phyloP scores from a whole-genome alignment of 1,140 invertebrate genomes.

The Drosophila hydei region DNA sequence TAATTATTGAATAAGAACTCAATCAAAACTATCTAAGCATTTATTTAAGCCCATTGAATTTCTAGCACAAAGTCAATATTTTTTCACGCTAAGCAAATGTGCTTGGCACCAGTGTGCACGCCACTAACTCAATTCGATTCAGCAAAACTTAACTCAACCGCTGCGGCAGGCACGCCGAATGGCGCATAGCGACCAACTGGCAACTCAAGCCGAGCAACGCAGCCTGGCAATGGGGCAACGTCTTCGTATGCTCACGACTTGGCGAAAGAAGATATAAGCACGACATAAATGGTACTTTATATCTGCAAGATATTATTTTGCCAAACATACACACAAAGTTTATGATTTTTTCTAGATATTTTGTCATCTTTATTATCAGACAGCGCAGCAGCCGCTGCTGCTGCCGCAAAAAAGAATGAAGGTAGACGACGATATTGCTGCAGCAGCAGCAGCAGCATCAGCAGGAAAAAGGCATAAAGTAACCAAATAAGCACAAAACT shows the following conservation, averaged over 20 bases:
- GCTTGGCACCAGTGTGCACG: constrained; percentile 24
- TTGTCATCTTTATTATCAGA: constrained; percentile 83
- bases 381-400: constrained; percentile 16
- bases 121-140: constrained; percentile 46
- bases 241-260: constrained; percentile 66
- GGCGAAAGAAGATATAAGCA: constrained; percentile 81
- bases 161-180: constrained; percentile 42
- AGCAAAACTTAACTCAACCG: constrained; percentile 33
- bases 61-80: background rate
- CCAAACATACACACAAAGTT: constrained; percentile 82
- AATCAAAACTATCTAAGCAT: too few species aligned
- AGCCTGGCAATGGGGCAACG: constrained; percentile 5
- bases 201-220: constrained; percentile 9
- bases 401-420: constrained; percentile 22
- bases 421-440: constrained; percentile 16
- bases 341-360: constrained; percentile 83
- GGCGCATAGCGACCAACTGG: constrained; percentile 37
- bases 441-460: constrained; percentile 13
- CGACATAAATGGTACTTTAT: constrained; percentile 83
- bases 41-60: background rate
- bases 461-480: constrained; percentile 69
- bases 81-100: background rate
- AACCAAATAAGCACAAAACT: constrained; percentile 76
- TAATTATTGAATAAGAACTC: too few species aligned
- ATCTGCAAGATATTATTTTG: constrained; percentile 81